Conservation (phyloP, 2,113 vertebrate genomes). For the Indicator maculatus region DNA sequence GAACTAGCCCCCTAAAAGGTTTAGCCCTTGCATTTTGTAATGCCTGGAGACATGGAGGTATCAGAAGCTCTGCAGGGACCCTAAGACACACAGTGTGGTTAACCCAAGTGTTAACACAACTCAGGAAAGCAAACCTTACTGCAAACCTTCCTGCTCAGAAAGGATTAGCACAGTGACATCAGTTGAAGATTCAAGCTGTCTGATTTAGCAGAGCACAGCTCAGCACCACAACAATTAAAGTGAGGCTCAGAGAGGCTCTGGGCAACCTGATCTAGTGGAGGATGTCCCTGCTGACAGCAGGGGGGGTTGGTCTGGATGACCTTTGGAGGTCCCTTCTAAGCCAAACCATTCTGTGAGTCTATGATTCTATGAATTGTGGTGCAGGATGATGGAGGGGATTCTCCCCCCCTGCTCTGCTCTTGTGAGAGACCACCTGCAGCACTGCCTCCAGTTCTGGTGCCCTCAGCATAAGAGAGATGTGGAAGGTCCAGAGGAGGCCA, state of each 20-base stretch:
- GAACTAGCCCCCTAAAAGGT: neutral
- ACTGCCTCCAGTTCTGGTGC: too few relatives aligned
- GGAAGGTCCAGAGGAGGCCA: too few relatives aligned
- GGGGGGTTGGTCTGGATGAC: too few relatives aligned
- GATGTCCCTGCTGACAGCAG: too few relatives aligned
- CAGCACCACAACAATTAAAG: neutral
- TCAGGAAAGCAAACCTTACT: neutral
- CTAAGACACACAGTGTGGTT: neutral
- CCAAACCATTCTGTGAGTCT: too few relatives aligned
- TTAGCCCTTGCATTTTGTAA: neutral
- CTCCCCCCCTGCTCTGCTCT: too few relatives aligned
- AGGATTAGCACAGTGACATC: neutral
- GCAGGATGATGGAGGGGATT: too few relatives aligned
- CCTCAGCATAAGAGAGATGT: too few relatives aligned
- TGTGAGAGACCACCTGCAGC: too few relatives aligned
- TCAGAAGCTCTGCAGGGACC: neutral
- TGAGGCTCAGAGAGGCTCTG: too few relatives aligned
- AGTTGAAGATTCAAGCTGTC: neutral
- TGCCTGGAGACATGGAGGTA: neutral
- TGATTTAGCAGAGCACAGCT: neutral
- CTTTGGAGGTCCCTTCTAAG: too few relatives aligned
- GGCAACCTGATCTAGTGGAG: too few relatives aligned
- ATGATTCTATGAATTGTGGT: neutral
- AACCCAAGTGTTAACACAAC: neutral
- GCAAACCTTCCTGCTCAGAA: neutral